Base-by-base conservation (phyloP, 1,140 invertebrate genomes). In the Chrysopa pallens region DNA sequence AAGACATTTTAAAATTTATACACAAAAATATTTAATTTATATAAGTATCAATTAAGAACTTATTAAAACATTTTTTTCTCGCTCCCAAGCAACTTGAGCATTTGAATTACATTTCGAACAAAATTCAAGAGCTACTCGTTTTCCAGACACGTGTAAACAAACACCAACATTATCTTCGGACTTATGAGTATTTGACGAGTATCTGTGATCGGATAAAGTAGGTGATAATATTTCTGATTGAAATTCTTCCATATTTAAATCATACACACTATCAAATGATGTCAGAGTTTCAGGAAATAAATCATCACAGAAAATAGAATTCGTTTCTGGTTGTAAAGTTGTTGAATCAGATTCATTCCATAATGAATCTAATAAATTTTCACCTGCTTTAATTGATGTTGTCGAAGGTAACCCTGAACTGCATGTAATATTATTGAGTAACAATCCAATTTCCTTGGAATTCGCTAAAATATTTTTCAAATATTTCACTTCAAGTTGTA, bases 391-490 rank as follows among this genome's bases (percentile, higher is more conserved):
- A 41, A 46, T 36, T 52, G 46, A 38, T 49, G 39, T 47, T 8
- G 23, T 42, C 8, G 59, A 52, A 12, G 47, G 44, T 52, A 60
- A 50, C 39, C 56, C 56, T 43, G 58, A 57, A 42, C 39, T 54
- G 6, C 36, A n/a, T 45, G 57, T 48, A 27, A 72, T 66, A 8
- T 59, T 55, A 43, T 58, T 58, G 0, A 73, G 46, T 8, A 73
- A 48, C 9, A 52, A 56, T 0, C 61, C 56, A 3, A 73, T 66
- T 12, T 57, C 55, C 1, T 58, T 58, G 38, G 61, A 66, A 44
- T 74, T 73, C 0, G 62, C 59, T n/a, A 74, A 46, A 2, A 72
- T 57, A 29, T 60, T 66, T 46, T 63, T 62, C 9, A 71, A 49
- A 48, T 73, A 72, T 38, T 57, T 56, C 1, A 70, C 62, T 47